These are phyloP conservation scores for Serripes groenlandicus DNA, from an alignment of 2,888 invertebrate genomes.

Conservation along the genomic window DNA sequence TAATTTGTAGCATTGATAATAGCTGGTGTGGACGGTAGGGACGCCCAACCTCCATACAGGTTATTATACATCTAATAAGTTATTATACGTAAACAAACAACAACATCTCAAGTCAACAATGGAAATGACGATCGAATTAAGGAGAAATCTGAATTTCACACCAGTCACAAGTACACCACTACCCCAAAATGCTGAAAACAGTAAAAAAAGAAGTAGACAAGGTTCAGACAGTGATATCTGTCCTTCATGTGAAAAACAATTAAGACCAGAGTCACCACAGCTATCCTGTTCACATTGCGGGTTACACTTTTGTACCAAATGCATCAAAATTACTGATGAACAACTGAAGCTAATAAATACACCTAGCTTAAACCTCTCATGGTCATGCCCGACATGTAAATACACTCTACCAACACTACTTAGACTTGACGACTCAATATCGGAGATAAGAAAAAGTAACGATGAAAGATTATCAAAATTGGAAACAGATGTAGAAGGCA, in stretches of 20 bases:
- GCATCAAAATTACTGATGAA: not conserved
- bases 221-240: not conserved
- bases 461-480: not conserved
- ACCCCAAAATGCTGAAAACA: not conserved
- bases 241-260: not conserved
- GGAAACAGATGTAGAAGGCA: not conserved
- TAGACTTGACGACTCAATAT: not conserved
- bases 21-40: too few relatives aligned
- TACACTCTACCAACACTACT: not conserved
- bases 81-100: too few relatives aligned
- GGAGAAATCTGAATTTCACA: too few relatives aligned
- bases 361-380: not conserved
- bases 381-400: not conserved
- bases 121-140: too few relatives aligned
- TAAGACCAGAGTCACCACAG: not conserved
- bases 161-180: not conserved
- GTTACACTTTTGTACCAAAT: not conserved
- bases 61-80: not conserved
- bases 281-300: not conserved
- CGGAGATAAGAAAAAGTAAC: not conserved
- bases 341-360: not conserved
- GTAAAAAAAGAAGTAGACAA: not conserved
- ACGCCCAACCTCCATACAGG: constrained; percentile 6
- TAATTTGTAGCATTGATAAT: not conserved
- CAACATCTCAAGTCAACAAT: too few relatives aligned